Evolutionary conservation across 1,140 invertebrate species (phyloP), one percentile per base, ranked within the genome.

Genomic region (Drosophila equinoxialis): DNA sequence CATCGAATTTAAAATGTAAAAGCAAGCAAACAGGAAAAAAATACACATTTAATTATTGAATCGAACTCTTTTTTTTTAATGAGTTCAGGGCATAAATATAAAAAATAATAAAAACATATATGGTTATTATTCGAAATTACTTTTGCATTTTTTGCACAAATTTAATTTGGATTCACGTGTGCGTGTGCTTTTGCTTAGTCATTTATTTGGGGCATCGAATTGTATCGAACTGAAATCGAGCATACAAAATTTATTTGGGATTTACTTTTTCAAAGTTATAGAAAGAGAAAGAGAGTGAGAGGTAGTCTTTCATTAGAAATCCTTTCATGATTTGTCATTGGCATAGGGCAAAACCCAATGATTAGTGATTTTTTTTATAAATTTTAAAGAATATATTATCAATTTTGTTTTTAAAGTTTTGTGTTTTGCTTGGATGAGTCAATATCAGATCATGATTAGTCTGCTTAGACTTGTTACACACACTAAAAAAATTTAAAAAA

Each of bases 21-120:
- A 74, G 45, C 51, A 42, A 63, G 33, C n/a, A 33, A 51, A 39
- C 10, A 37, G 10, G 10, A 39, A 39, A 39, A 37, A 37, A 37
- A 11, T 10, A 10, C 7, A 37, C 7, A 67, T 20, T 17, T 48
- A 69, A 72, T 45, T 39, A 65, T 68, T 39, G 60, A 45, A 70
- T 60, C 23, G 45, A 72, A 68, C 71, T 75, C 33, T 57, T 57
- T 61, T 57, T 57, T 69, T 74, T 85, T 74, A 85, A 85, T 81
- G 77, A 73, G 74, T 77, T 80, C 65, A 85, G 23, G 23, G 23
- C 23, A 26, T 26, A 26, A 26, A 26, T 26, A 26, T 26, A 26
- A 26, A 26, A 26, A 26, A 26, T 3, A 3, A 26, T 20, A 26
- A 26, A 26, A 26, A 33, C 37, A 45, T 59, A 30, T 70, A 72